These are phyloP conservation scores for Tachycineta bicolor DNA, from an alignment of 2,113 vertebrate genomes.

Conservation along the genomic window DNA sequence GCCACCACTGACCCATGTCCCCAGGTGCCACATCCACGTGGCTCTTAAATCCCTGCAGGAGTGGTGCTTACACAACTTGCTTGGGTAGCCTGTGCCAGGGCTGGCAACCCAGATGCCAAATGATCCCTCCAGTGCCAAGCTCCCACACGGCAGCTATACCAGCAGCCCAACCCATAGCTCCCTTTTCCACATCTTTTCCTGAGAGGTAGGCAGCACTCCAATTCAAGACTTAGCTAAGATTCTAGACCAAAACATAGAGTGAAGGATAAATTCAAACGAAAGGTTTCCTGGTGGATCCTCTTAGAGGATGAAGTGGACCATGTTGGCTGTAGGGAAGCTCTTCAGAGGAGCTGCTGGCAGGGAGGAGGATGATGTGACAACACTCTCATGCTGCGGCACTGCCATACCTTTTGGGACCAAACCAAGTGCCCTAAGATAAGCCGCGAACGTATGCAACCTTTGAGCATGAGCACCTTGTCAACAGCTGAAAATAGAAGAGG, in stretches of 20 bases:
- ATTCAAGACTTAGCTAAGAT: background rate
- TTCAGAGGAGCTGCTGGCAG: background rate
- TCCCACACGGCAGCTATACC: rapidly evolving
- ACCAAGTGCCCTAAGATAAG: background rate
- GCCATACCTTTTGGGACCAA: background rate
- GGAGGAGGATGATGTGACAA: background rate
- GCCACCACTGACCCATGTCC: too few relatives aligned
- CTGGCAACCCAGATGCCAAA: background rate
- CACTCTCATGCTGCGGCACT: background rate
- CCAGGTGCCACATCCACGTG: background rate
- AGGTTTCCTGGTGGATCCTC: background rate
- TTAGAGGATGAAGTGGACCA: background rate
- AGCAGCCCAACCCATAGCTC: rapidly evolving
- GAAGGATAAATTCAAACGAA: background rate
- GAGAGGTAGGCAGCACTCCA: background rate
- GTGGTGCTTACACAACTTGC: background rate
- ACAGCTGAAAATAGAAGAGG: background rate
- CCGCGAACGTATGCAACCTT: background rate
- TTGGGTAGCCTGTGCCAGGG: background rate
- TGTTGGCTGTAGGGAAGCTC: rapidly evolving
- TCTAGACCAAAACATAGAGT: background rate
- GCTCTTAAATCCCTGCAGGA: background rate
- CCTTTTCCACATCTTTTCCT: rapidly evolving
- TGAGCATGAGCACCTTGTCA: background rate
- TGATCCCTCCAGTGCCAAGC: background rate